Base-by-base conservation (phyloP, 1,140 invertebrate species). In the Onthophagus taurus region DNA sequence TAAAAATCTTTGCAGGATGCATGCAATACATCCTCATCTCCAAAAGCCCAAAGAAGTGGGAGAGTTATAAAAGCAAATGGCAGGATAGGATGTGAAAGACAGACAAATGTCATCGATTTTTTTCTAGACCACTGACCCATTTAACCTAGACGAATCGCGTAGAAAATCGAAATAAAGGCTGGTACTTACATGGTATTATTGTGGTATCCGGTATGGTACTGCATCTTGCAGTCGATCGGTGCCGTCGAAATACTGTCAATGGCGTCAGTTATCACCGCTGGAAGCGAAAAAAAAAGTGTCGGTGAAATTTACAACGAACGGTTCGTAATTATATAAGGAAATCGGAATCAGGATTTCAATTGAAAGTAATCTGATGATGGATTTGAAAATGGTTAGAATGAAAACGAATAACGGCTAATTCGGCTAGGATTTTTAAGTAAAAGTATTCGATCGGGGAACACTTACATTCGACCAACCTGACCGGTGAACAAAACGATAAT, bases 401-500 rank as follows among this genome's bases (percentile, higher is more conserved):
- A n/a, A n/a, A n/a, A n/a, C n/a, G n/a, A 46, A 49, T 36, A 6
- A 24, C 9, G n/a, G 34, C 17, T 20, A 44, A 12, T 49, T 39
- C 23, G n/a, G n/a, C 23, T 45, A 37, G 19, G 7, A 11, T 2
- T 20, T 44, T 31, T 41, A 39, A 37, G 23, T 5, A 1, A 44
- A 33, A 45, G 49, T 31, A 36, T 30, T 39, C 21, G 14, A 33
- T 16, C 20, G 44, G 34, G 9, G 44, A 46, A 47, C 44, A 23
- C 54, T 56, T 35, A 56, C 54, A 49, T 54, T 63, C 56, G 59
- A 60, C 66, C 66, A 64, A 68, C 69, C 69, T 68, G 66, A 68
- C 63, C 69, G 69, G 69, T 67, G 71, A 74, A 72, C 71, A 72
- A 74, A 68, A 71, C 68, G 64, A 66, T 69, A 70, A 69, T 70